Evolutionary conservation across 2,888 invertebrate genomes (phyloP), one percentile per base, ranked within the genome.

Genomic region (Branchellion lobata): DNA sequence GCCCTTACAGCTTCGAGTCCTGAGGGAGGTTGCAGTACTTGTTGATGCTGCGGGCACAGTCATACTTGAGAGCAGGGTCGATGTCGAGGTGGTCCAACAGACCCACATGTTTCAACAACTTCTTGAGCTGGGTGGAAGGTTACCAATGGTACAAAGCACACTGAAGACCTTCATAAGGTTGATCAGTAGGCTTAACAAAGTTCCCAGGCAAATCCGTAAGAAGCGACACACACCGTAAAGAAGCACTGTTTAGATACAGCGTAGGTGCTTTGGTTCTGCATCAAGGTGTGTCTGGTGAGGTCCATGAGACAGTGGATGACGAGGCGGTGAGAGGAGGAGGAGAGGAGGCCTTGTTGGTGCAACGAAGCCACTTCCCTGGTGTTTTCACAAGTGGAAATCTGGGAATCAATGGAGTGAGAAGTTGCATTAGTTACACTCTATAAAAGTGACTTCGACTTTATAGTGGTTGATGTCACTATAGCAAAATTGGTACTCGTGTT

Each of bases 11-110:
- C n/a, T n/a, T n/a, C n/a, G n/a, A n/a, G n/a, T n/a, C 87, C n/a
- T 85, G 84, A 18, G 83, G 82, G 11, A 86, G 83, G 68, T 82
- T 82, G 83, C 89, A 89, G 0, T 92, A 91, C 47, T 90, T 88
- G 85, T 93, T 92, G 0, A 95, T 95, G 11, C 95, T 94, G 0
- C 92, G 91, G 84, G 92, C 92, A 86, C 97, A 97, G 0, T 94
- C 93, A 86, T 93, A 92, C 75, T 92, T 91, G 76, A 97, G 88
- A 61, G 95, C 92, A 0, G 94, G 94, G 88, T 99, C 99, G 0
- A 97, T 93, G 84, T 94, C 91, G 93, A 96, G 95, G 88, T 98
- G 95, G 88, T 94, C 94, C 0, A 93, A 96, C n/a, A 92, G 92
- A 88, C 98, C 95, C 8, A 94, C 92, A 84, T 94, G 92, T 88